Base-by-base conservation (phyloP, 1,140 invertebrate genomes). In the Anadara kagoshimensis region DNA sequence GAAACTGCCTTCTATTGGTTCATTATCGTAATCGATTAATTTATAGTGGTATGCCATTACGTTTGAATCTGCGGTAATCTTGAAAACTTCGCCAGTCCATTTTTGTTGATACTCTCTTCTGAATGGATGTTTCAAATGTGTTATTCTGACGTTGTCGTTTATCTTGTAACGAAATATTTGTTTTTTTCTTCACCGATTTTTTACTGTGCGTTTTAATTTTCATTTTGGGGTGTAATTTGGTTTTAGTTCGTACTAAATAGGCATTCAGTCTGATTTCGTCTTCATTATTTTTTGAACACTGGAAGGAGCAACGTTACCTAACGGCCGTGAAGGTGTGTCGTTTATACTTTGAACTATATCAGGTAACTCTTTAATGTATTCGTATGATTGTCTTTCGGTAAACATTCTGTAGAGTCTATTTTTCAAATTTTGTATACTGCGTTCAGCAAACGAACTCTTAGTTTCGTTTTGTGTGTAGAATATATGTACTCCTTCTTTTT, bases 51-150 rank as follows among this genome's bases (percentile, higher is more conserved):
- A 51, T 11, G 12, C 20, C 44, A 36, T 51, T 49, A 57, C 56
- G 70, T 29, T 65, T 47, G 20, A 66, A 69, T 61, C 71, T 49
- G 36, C 57, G 41, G 8, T 41, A 16, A 78, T 54, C 56, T 59
- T 70, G 57, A 78, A 78, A 64, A 59, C 51, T 58, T 73, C 70
- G n/a, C 20, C 41, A 22, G 71, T 73, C 70, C 66, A 73, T 56
- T 73, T 78, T 41, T 78, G 53, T 5, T 69, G 62, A 57, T 78
- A 78, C 24, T 58, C 75, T 57, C 66, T 69, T 51, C 73, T 53
- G 22, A 69, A 69, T 36, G 43, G 26, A 26, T 47, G 57, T 10
- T 58, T 45, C 44, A 69, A 53, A 59, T 69, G 45, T 22, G 58
- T 53, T 29, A 69, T 53, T 43, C 67, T 47, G 7, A 69, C 67